phyloP scores from a whole-genome alignment of 2,113 vertebrate species.

The Ctenomys sociabilis region DNA sequence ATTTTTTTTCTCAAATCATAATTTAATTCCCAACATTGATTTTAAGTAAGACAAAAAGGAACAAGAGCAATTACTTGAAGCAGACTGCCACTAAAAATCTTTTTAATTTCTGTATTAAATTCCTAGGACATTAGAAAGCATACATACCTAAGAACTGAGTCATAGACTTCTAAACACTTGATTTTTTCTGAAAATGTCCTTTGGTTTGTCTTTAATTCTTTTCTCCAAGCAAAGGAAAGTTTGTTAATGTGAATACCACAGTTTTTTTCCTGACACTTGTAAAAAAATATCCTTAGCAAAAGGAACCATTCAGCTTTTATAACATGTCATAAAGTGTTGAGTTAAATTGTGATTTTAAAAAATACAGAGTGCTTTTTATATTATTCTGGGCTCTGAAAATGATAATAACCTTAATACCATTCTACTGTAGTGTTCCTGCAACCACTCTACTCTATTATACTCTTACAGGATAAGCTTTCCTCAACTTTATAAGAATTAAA shows the following conservation, averaged over 20 bases:
- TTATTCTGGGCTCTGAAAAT: conserved; percentile 55
- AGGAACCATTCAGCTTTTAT: conserved; percentile 58
- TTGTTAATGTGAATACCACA: conserved; percentile 48
- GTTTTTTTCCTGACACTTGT: conserved; percentile 67
- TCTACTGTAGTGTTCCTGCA: conserved; percentile 9
- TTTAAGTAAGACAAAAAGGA: conserved; percentile 73
- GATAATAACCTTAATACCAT: not conserved
- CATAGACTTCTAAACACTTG: conserved; percentile 73
- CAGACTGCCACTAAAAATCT: conserved; percentile 57
- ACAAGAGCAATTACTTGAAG: conserved; percentile 62
- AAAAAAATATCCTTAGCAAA: conserved; percentile 56
- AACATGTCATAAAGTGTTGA: conserved; percentile 45
- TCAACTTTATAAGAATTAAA: conserved; percentile 44
- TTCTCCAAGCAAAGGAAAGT: conserved; percentile 64
- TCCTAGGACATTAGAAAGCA: conserved; percentile 59
- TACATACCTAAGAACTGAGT: conserved; percentile 73
- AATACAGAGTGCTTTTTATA: conserved; percentile 52
- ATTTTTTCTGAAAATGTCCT: conserved; percentile 57
- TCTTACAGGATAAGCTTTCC: not conserved
- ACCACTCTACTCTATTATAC: not conserved
- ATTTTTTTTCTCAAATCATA: conserved; percentile 72
- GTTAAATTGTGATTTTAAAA: conserved; percentile 57
- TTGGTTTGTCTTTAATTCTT: conserved; percentile 73
- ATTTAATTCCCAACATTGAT: conserved; percentile 71
- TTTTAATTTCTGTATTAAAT: conserved; percentile 65